A percentile compares a stretch with the other conserved stretches of the same genome.
Evolutionary conservation across 1,140 invertebrate genomes (phyloP).

Genomic region (Sipha flava): DNA sequence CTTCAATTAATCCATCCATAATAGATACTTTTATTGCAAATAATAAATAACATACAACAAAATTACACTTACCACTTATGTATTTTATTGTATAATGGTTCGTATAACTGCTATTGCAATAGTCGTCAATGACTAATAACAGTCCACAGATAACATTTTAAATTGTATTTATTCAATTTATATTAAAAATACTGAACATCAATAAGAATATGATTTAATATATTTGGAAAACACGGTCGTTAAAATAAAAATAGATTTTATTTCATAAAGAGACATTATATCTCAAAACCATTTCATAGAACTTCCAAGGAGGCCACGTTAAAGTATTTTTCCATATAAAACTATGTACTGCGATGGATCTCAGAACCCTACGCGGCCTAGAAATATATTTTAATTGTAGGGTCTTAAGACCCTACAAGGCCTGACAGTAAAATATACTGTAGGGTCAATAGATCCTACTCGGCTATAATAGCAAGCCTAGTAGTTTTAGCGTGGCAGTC

Average conservation of each 20-base stretch:
- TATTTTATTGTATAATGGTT: not conserved
- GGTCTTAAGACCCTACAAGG: not conserved
- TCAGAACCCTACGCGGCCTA: not conserved
- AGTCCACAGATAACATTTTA: no score
- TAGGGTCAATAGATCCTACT: not conserved
- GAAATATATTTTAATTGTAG: not conserved
- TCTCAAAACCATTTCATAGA: not conserved
- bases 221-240: not conserved
- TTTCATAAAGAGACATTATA: no score
- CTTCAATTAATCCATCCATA: not conserved
- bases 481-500: not conserved
- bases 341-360: no score
- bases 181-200: not conserved
- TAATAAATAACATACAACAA: no score
- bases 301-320: not conserved
- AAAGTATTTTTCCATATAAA: no score
- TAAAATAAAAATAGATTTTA: not conserved
- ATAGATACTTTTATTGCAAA: no score
- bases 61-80: not conserved
- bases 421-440: not conserved
- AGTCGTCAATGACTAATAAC: no score
- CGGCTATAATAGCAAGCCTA: not conserved
- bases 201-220: not conserved
- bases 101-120: not conserved
- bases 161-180: no score